phyloP scores from a whole-genome alignment of 2,888 invertebrate genomes.

The Stenchaetothrips biformis region DNA sequence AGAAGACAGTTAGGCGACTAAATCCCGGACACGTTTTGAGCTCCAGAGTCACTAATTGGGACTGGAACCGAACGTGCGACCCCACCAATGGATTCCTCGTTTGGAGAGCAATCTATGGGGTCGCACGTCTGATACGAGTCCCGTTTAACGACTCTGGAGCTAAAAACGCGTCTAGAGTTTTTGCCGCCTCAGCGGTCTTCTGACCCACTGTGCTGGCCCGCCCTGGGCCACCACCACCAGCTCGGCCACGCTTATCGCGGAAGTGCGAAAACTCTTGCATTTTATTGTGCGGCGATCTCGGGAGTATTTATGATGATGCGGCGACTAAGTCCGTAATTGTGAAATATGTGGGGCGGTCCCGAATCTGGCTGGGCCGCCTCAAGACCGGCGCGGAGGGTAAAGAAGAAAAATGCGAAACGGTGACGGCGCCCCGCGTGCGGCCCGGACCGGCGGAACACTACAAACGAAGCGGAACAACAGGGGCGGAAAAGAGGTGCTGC shows the following conservation, averaged over 20 bases:
- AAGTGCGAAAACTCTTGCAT: neutral
- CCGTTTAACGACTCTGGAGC: no score
- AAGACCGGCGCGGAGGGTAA: neutral
- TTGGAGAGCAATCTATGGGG: no score
- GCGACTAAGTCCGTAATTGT: constrained; percentile 1
- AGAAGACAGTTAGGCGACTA: no score
- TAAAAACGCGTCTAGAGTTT: no score
- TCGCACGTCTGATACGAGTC: no score
- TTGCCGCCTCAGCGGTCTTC: no score
- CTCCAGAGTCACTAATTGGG: no score
- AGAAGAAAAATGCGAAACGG: neutral
- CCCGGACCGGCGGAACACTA: neutral
- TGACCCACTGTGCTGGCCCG: no score
- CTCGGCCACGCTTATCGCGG: neutral
- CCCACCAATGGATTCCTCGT: no score
- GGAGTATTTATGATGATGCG: neutral
- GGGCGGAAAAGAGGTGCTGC: neutral
- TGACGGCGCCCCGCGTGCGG: neutral
- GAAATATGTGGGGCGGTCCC: neutral
- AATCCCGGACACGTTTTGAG: no score
- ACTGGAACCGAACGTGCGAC: no score
- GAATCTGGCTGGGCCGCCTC: neutral
- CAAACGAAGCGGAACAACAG: neutral
- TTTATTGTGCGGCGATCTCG: constrained; percentile 3
- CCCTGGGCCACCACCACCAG: no score